Evolutionary conservation across 2,797 vertebrate genomes (phyloP), one percentile per base, ranked within the genome.

Genomic region (Lepidocolaptes lacrymiger): DNA sequence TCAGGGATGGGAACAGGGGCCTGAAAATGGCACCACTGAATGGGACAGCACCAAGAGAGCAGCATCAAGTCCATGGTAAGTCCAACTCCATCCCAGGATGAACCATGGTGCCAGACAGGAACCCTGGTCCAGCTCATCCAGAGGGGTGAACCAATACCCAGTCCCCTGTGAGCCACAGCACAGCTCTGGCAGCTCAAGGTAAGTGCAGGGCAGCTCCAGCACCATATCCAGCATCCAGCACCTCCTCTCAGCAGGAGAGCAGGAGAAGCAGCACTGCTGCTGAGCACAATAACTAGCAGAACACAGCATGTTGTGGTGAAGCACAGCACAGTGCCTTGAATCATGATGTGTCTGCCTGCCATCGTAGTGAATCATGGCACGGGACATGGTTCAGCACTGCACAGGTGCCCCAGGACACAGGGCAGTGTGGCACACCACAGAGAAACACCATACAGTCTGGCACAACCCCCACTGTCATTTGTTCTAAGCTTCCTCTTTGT

Each of bases 221-320:
- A 9, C 0, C 0, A 1, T 5, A 12, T 5, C 3, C 4, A 3
- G 64, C 23, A 2, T 3, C 32, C 63, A 34, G 63, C 14, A 1
- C 1, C 46, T 20, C 9, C 76, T 27, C 20, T 1, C 30, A 12
- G 71, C 55, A 7, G 55, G 58, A 61, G 26, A n/a, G 55, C n/a
- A 24, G 52, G 12, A 4, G 30, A 41, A n/a, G 77, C 23, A 9
- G 72, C 54, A 7, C 3, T 0, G 0, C 17, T 14, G 14, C 19
- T 15, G 16, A 5, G 72, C 52, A 6, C 5, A 0, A 0, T 4
- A 11, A 18, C 24, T 6, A 6, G 14, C 0, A 14, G 18, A 48
- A 54, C 3, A 0, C 1, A 0, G 44, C 3, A 0, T 1, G 0
- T 3, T 0, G 1, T 2, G 21, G 37, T 11, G 34, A 36, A 13